Base-by-base conservation (phyloP, 2,113 vertebrate species). In the Nyctereutes procyonoides region DNA sequence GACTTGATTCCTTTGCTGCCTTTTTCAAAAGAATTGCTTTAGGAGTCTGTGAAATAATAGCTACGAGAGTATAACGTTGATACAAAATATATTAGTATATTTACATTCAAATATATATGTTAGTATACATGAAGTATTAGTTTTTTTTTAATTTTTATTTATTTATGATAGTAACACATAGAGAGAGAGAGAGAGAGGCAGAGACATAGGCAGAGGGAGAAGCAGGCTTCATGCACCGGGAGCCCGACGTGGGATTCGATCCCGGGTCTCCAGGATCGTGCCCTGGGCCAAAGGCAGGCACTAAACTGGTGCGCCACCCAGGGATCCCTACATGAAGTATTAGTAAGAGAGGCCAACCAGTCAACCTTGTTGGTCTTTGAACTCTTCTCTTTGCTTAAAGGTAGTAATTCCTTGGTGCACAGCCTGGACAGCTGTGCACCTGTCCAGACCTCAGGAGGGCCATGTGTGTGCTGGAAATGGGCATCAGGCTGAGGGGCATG, bases 21-120 rank as follows among this genome's bases (percentile, higher is more conserved):
- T 91, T 94, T 65, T 81, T 77, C 55, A 55, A 71, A 96, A 81
- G 20, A 90, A 85, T 30, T 67, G 3, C 71, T 84, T 96, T 71
- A 93, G 84, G 56, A 86, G 19, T 11, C 32, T 65, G 30, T 88
- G 13, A 88, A 93, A 93, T 35, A 81, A 88, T 15, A 83, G 62
- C 71, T 93, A 53, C 24, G 30, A 92, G 93, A 88, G 83, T 22
- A 30, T 56, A 69, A 77, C 35, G 51, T 51, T 20, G 28, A 83
- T 35, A 71, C 20, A 26, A 65, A 85, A 35, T 51, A 30, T n/a
- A 67, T 56, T 84, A 32, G n/a, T 28, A 53, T 74, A 71, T 35
- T 53, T 30, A 56, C 63, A 38, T 74, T 48, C 56, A 76, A 90
- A 53, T 35, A 55, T 32, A 8, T 73, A n/a, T 58, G 15, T 73